Conservation (phyloP, 1,140 invertebrate species). For the Caenorhabditis tropicalis region DNA sequence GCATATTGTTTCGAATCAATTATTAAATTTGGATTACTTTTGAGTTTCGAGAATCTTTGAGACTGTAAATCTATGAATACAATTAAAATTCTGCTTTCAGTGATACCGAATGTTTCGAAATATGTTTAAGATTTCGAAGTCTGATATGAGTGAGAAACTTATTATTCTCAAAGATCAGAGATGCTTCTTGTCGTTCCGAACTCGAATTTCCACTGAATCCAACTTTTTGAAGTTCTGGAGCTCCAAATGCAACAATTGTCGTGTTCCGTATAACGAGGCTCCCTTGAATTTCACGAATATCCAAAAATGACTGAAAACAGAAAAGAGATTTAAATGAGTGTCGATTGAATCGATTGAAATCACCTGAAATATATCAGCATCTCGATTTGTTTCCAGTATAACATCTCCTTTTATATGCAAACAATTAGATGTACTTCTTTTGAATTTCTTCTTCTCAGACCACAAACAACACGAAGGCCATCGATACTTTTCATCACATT, state of each 20-base stretch:
- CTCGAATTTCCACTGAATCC: not conserved
- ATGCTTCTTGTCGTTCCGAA: not conserved
- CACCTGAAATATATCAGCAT: not conserved
- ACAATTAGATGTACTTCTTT: not conserved
- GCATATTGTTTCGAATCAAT: slow-evolving; percentile 1
- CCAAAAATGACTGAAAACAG: not conserved
- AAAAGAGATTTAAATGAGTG: not conserved
- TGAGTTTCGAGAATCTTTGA: not conserved
- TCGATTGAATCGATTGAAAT: not conserved
- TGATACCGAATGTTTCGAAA: not conserved
- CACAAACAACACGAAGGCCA: slow-evolving; percentile 25
- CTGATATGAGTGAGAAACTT: not conserved
- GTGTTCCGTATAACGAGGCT: slow-evolving; percentile 3
- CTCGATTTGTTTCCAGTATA: not conserved
- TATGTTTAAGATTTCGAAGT: not conserved
- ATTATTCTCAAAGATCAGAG: not conserved
- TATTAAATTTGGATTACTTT: not conserved
- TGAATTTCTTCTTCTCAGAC: slow-evolving; percentile 22
- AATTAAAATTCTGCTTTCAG: not conserved
- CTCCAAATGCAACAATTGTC: not conserved
- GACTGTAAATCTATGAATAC: not conserved
- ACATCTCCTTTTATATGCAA: slow-evolving; percentile 14
- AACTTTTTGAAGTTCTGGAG: not conserved
- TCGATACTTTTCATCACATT: not conserved
- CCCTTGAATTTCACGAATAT: not conserved